Conservation (phyloP, 2,113 vertebrate species). For the Prietella phreatophila region DNA sequence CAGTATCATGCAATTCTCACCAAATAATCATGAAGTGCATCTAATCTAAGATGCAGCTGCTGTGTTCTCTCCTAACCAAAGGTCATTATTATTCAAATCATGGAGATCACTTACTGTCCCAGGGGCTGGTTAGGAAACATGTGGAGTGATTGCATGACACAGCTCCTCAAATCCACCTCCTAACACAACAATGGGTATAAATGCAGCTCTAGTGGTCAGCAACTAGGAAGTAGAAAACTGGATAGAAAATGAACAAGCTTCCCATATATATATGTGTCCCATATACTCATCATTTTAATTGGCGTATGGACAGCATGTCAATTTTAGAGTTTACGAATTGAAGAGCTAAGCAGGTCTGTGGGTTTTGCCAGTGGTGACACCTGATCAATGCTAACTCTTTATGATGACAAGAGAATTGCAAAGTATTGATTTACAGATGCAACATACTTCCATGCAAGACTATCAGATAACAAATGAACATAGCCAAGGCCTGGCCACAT, state of each 20-base stretch:
- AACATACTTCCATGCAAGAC: background rate
- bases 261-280: background rate
- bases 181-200: background rate
- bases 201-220: background rate
- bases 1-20: background rate
- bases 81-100: background rate
- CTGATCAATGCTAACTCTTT: conserved; percentile 8
- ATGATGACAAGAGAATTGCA: conserved; percentile 1
- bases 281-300: background rate
- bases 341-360: conserved; percentile 16
- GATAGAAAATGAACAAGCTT: background rate
- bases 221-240: background rate
- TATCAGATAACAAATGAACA: background rate
- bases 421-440: background rate
- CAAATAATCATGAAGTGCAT: background rate
- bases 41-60: background rate
- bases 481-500: background rate
- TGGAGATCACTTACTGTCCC: background rate
- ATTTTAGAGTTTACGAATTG: background rate
- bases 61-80: background rate
- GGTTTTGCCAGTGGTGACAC: background rate
- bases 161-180: background rate
- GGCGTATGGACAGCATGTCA: background rate
- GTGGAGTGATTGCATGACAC: background rate
- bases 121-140: background rate